These are phyloP conservation scores for Chrysopa pallens DNA, from an alignment of 1,140 invertebrate genomes.

Conservation along the genomic window DNA sequence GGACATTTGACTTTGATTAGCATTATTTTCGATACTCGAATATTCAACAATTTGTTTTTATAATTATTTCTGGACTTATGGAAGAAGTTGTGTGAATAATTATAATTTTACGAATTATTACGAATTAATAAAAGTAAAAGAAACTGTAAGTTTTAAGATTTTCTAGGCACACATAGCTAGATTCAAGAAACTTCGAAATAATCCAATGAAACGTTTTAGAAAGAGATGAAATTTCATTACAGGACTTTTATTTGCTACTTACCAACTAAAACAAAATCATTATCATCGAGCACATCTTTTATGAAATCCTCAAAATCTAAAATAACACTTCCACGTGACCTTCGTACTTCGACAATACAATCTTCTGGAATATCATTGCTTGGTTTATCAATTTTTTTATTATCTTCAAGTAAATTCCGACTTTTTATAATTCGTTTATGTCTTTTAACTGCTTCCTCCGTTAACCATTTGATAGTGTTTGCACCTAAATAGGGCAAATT, in stretches of 20 bases:
- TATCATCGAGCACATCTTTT: constrained; percentile 37
- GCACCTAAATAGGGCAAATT: constrained; percentile 13
- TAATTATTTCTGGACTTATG: too few species aligned
- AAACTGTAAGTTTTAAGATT: too few species aligned
- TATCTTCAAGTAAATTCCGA: constrained; percentile 11
- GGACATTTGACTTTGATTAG: too few species aligned
- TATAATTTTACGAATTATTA: too few species aligned
- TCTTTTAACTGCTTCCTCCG: constrained; percentile 32
- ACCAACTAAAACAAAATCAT: constrained; percentile 46
- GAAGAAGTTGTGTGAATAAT: too few species aligned
- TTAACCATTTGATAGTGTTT: constrained; percentile 32
- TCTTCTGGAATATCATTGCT: constrained; percentile 3
- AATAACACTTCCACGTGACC: constrained; percentile 40
- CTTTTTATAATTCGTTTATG: constrained; percentile 24
- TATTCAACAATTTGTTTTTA: too few species aligned
- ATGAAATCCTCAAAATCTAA: constrained; percentile 38
- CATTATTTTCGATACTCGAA: too few species aligned
- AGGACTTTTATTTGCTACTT: constrained; percentile 13
- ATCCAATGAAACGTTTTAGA: neutral
- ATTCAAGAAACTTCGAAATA: constrained; percentile 2
- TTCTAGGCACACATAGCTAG: too few species aligned
- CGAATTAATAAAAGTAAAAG: too few species aligned
- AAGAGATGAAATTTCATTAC: too few species aligned
- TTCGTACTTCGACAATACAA: constrained; percentile 34
- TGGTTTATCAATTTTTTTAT: constrained; percentile 1